Percentiles rank a stretch among this genome's conserved stretches.
These are phyloP conservation scores for Orchesella cincta DNA, from an alignment of 1,140 invertebrate genomes.

Conservation along the genomic window DNA sequence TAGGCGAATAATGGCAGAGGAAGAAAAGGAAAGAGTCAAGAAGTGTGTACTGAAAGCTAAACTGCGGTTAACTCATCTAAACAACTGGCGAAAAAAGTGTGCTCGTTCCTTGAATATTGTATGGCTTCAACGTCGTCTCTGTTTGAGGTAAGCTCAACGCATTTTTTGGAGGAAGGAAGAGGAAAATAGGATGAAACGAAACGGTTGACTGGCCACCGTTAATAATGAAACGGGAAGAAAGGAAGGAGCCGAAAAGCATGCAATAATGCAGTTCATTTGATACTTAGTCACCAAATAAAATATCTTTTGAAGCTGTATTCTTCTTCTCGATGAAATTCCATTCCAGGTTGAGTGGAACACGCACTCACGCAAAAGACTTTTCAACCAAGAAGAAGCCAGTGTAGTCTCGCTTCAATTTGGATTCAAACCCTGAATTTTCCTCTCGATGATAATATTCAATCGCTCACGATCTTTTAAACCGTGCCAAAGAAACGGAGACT, in stretches of 20 bases:
- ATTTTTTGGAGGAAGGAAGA: conserved; percentile 4
- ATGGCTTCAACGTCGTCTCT: no score
- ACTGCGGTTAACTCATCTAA: no score
- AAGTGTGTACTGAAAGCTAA: no score
- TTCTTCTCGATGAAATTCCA: background rate
- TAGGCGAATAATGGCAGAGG: background rate
- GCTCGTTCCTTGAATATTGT: no score
- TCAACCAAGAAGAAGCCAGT: no score
- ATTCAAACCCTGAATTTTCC: background rate
- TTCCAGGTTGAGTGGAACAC: background rate
- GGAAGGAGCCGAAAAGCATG: conserved; percentile 10
- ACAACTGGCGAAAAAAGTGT: no score
- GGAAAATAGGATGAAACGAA: conserved; percentile 11
- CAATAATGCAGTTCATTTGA: background rate
- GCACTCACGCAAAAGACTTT: background rate
- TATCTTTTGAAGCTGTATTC: no score
- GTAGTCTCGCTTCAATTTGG: background rate
- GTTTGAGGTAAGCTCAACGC: no score
- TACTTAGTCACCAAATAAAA: background rate
- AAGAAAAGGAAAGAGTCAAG: no score
- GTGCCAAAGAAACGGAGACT: conserved; percentile 16
- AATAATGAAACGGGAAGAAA: conserved; percentile 20
- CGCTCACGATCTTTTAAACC: background rate
- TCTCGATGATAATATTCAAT: background rate
- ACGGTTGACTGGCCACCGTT: background rate